phyloP scores from a whole-genome alignment of 2,113 vertebrate species.

The Odocoileus virginianus region DNA sequence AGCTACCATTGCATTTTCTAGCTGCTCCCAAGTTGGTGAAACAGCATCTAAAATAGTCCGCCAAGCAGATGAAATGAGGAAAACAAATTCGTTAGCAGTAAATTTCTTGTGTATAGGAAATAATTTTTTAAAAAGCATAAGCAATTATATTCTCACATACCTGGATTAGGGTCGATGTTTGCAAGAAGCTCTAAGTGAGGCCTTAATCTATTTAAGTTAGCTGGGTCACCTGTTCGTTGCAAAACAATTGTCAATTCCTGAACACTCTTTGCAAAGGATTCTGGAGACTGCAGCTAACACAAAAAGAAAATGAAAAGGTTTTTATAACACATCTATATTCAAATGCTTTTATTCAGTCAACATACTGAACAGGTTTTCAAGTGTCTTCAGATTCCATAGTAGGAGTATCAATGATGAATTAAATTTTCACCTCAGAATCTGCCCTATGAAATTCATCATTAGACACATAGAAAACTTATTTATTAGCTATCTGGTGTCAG shows the following conservation, averaged over 20 bases:
- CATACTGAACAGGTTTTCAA: neutral
- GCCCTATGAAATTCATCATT: conserved; percentile 87
- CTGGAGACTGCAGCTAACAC: conserved; percentile 93
- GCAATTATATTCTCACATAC: conserved; percentile 73
- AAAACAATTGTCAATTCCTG: conserved; percentile 97
- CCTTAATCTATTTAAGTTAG: conserved; percentile 93
- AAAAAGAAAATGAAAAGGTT: conserved; percentile 35
- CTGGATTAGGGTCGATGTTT: conserved; percentile 96
- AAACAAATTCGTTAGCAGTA: neutral
- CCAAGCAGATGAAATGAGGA: neutral
- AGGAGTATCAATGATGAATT: conserved; percentile 79
- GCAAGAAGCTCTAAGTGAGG: conserved; percentile 93
- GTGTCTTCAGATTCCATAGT: conserved; percentile 83
- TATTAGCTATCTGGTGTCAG: neutral
- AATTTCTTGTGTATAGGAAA: neutral
- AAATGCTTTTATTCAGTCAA: neutral
- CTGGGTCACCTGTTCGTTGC: conserved; percentile 95
- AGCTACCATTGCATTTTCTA: conserved; percentile 94
- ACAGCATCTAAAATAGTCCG: conserved; percentile 85
- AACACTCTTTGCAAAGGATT: conserved; percentile 97
- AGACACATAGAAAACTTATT: conserved; percentile 72
- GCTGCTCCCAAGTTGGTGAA: conserved; percentile 92
- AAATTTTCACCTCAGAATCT: conserved; percentile 85
- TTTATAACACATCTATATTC: conserved; percentile 14
- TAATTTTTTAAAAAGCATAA: conserved; percentile 21